These are phyloP conservation scores for Chlamydotis undulata DNA, from an alignment of 2,113 vertebrate genomes.

Conservation along the genomic window DNA sequence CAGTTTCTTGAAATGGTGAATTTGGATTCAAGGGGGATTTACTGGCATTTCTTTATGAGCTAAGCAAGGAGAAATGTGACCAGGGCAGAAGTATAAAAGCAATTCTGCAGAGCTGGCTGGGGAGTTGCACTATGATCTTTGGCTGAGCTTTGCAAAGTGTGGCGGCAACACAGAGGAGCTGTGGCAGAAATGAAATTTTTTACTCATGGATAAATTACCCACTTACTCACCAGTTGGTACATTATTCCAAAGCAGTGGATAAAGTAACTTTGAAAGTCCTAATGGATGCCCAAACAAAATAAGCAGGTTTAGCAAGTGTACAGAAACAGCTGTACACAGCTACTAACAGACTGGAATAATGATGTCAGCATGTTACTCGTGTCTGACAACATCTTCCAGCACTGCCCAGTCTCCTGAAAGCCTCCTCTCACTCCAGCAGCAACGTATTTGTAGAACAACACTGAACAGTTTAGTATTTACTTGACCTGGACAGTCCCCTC, in stretches of 20 bases:
- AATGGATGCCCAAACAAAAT: background rate
- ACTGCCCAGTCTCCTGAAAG: background rate
- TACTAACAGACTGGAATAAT: background rate
- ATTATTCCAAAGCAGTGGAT: background rate
- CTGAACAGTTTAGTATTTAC: background rate
- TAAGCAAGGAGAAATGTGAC: background rate
- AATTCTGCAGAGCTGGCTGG: background rate
- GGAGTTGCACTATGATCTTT: conserved; percentile 7
- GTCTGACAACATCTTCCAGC: background rate
- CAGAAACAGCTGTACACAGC: background rate
- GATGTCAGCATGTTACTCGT: rapidly evolving
- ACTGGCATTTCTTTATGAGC: background rate
- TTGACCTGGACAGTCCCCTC: background rate
- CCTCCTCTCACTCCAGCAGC: background rate
- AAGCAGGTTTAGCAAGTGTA: background rate
- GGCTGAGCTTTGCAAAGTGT: background rate
- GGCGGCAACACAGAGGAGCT: background rate
- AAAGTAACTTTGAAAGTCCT: background rate
- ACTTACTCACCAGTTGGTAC: background rate
- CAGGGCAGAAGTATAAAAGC: background rate
- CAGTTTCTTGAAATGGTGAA: background rate
- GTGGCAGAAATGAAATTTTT: background rate
- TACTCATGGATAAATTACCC: background rate
- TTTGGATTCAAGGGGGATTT: background rate
- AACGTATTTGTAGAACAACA: background rate